Conservation (phyloP, 2,113 vertebrate genomes). For the Melierax canorus region DNA sequence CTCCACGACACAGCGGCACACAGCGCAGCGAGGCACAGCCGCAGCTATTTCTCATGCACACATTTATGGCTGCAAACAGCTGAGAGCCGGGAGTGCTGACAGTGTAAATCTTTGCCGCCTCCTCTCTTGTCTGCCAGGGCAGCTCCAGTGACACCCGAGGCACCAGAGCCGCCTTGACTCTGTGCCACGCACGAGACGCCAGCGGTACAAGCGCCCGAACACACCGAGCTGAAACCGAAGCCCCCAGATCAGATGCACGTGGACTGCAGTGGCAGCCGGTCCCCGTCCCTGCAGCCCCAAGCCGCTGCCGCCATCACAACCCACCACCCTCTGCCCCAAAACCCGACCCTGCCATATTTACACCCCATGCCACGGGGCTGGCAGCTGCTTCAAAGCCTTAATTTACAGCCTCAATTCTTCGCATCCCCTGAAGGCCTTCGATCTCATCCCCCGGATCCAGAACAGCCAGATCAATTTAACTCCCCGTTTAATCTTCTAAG, state of each 20-base stretch:
- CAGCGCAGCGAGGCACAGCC: accelerated
- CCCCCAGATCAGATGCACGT: background rate
- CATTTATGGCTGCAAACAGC: constrained; percentile 1
- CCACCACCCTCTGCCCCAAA: accelerated
- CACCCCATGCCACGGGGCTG: background rate
- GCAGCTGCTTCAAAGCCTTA: background rate
- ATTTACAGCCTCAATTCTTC: background rate
- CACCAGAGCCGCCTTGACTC: background rate
- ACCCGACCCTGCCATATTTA: accelerated
- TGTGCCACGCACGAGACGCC: background rate
- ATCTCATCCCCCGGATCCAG: background rate
- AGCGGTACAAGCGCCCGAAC: background rate
- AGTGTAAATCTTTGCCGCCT: constrained; percentile 38
- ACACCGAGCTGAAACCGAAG: background rate
- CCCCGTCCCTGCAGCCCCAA: background rate
- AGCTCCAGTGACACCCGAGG: constrained; percentile 8
- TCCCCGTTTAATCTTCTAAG: constrained; percentile 12
- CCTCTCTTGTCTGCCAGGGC: constrained; percentile 8
- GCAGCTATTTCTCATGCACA: background rate
- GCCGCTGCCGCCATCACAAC: background rate
- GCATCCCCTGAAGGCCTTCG: background rate
- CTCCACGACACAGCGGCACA: accelerated
- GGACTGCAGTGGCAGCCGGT: accelerated
- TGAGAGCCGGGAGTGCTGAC: background rate
- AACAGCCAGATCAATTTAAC: background rate